Evolutionary conservation across 2,888 invertebrate species (phyloP), one percentile per base, ranked within the genome.

Genomic region (Lymantria dispar): DNA sequence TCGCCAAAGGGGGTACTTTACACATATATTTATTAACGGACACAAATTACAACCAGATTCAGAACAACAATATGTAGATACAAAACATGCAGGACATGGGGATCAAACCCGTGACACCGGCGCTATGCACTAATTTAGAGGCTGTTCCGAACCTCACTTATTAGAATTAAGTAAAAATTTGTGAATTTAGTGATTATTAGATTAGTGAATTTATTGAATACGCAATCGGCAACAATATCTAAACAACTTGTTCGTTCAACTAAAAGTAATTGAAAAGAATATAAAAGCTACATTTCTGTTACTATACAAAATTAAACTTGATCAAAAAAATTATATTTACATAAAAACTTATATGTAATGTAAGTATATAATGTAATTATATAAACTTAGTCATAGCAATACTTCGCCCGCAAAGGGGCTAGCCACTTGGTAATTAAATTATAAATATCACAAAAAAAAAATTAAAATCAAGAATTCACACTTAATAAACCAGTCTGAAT

Each of bases 251-350:
- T 60, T 67, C 68, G 56, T 62, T 60, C 43, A 58, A 52, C 48
- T 68, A 59, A 22, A 55, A 68, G 60, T 59, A 76, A 72, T 68
- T 76, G 64, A 70, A 62, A 72, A n/a, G 7, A 64, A 73, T 64
- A 61, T 59, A 66, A 68, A 65, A 64, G 13, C 60, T 60, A 60
- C 52, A 54, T 57, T 22, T 48, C 43, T 55, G 44, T 61, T 15
- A 59, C 58, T 70, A 56, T 65, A 72, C 67, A 70, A 68, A 63
- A 68, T 62, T 65, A 72, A 74, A 74, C 70, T 72, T 72, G 57
- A 58, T 64, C 49, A 58, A 58, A 64, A 46, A 60, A 48, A 57
- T 60, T 56, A 68, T 67, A 68, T 73, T 61, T 74, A 73, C 74
- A 72, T 54, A 22, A 46, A 58, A 62, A 58, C 51, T 63, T 61